Conservation (phyloP, 2,888 invertebrate genomes). For the Cantharis flavilabris region DNA sequence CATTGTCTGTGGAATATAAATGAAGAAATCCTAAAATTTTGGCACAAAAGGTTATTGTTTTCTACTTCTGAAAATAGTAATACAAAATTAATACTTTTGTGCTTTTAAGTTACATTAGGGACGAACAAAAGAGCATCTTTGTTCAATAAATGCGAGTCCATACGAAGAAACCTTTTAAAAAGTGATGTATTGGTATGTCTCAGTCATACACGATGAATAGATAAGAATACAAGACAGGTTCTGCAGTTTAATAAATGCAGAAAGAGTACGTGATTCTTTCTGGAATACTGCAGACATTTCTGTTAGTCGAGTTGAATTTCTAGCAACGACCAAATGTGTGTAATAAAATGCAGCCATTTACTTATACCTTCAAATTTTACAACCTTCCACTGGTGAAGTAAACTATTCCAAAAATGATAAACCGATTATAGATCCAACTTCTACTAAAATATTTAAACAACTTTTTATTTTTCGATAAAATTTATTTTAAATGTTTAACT, state of each 20-base stretch:
- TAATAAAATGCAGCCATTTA: background rate
- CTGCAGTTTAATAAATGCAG: constrained; percentile 32
- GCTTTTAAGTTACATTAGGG: constrained; percentile 14
- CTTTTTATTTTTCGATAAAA: background rate
- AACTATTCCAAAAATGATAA: background rate
- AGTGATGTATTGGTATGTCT: constrained; percentile 23
- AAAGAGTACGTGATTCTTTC: constrained; percentile 39
- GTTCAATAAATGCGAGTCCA: constrained; percentile 24
- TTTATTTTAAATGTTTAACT: too few species aligned
- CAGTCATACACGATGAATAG: constrained; percentile 34
- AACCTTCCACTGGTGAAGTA: background rate
- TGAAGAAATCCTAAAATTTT: background rate
- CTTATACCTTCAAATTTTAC: background rate
- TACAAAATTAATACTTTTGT: constrained; percentile 6
- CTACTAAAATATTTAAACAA: background rate
- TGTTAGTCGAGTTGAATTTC: background rate
- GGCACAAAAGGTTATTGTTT: background rate
- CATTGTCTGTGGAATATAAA: background rate
- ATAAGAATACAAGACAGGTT: constrained; percentile 32
- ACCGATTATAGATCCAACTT: background rate
- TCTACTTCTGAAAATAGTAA: background rate
- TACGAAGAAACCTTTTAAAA: constrained; percentile 7
- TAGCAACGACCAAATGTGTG: background rate
- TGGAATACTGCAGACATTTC: constrained; percentile 39
- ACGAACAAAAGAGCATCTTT: constrained; percentile 11